phyloP scores from a whole-genome alignment of 2,797 vertebrate species.

The Stomatorhinus walkeri region DNA sequence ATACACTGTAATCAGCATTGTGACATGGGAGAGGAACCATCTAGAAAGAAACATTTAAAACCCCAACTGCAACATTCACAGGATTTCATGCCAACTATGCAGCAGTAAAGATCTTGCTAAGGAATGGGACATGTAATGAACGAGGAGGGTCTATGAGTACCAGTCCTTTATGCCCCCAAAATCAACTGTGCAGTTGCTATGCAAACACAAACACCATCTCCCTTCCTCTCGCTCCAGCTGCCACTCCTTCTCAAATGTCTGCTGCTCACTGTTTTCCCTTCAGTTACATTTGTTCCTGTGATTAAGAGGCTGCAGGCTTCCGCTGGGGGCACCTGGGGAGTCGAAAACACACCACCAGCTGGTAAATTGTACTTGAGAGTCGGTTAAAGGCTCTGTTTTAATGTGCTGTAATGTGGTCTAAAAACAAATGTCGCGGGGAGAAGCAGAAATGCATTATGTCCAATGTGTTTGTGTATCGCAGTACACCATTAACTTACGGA shows the following conservation, averaged over 20 bases:
- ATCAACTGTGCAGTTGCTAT: neutral
- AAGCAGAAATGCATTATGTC: neutral
- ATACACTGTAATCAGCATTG: neutral
- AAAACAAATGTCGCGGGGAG: neutral
- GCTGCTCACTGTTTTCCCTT: neutral
- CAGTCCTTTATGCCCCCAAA: neutral
- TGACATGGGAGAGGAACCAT: neutral
- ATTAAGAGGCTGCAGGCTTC: neutral
- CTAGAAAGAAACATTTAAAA: neutral
- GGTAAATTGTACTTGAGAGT: constrained; percentile 5
- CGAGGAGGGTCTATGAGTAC: neutral
- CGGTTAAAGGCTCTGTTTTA: neutral
- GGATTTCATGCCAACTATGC: neutral
- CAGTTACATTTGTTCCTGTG: neutral
- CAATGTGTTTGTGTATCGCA: neutral
- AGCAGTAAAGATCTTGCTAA: neutral
- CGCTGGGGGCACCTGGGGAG: neutral
- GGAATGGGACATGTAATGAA: neutral
- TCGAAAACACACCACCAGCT: neutral
- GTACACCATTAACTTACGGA: neutral
- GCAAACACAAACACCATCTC: neutral
- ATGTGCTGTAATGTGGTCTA: neutral
- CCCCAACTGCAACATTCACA: neutral
- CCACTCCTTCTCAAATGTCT: neutral
- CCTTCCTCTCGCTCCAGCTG: neutral